phyloP scores from a whole-genome alignment of 2,888 invertebrate species.

The Drosophila stalkeri region DNA sequence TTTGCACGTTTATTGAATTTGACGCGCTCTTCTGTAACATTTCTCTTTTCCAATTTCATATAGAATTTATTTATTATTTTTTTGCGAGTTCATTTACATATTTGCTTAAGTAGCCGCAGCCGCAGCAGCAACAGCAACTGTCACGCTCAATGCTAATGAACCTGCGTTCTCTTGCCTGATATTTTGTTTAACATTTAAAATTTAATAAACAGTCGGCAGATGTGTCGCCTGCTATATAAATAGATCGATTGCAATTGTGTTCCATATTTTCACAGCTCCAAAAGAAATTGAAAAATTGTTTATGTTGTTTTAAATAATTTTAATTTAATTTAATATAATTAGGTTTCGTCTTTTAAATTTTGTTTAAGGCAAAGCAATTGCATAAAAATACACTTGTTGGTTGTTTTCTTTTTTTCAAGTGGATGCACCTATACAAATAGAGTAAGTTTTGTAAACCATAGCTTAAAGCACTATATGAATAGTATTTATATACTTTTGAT shows the following conservation, averaged over 20 bases:
- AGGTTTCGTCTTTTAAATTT: constrained; percentile 32
- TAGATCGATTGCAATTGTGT: constrained; percentile 19
- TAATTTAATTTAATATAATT: constrained; percentile 28
- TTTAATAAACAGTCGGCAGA: constrained; percentile 38
- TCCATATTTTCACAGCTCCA: neutral
- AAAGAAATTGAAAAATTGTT: constrained; percentile 5
- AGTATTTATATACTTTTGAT: constrained; percentile 24
- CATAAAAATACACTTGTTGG: constrained; percentile 82
- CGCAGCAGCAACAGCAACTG: constrained; percentile 31
- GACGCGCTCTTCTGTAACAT: constrained; percentile 18
- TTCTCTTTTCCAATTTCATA: neutral
- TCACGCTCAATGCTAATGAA: constrained; percentile 70
- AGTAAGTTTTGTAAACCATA: constrained; percentile 69
- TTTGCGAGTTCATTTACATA: constrained; percentile 63
- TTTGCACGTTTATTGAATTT: constrained; percentile 42
- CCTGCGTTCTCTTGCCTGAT: constrained; percentile 44
- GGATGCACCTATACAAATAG: constrained; percentile 38
- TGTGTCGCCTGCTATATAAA: constrained; percentile 34
- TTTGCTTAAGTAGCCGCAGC: constrained; percentile 66
- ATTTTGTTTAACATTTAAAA: constrained; percentile 49
- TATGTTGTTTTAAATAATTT: constrained; percentile 54
- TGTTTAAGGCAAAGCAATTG: constrained; percentile 84
- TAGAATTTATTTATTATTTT: constrained; percentile 6
- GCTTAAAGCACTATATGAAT: constrained; percentile 68
- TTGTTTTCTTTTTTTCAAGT: constrained; percentile 37